These are phyloP conservation scores for Matsumyia berberina DNA, from an alignment of 2,888 invertebrate species.

Conservation along the genomic window DNA sequence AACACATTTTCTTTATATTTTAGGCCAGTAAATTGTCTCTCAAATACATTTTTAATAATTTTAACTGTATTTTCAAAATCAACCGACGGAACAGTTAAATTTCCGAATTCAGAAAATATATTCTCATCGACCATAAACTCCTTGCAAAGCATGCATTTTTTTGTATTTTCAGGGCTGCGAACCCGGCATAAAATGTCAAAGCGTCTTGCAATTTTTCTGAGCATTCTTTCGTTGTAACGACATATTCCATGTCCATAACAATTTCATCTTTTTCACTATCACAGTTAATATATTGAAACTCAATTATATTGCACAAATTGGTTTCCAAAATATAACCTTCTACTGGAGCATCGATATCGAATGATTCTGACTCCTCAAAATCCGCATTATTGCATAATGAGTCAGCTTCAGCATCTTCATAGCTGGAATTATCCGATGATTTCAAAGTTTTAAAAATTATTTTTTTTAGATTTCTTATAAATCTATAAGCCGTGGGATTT, in stretches of 20 bases:
- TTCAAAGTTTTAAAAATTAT: not conserved
- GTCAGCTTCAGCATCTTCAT: slow-evolving; percentile 10
- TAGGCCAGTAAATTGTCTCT: too few relatives aligned
- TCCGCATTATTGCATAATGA: not conserved
- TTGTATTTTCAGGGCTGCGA: too few relatives aligned
- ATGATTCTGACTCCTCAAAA: not conserved
- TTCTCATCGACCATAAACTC: too few relatives aligned
- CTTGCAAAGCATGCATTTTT: not conserved
- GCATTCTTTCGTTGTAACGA: not conserved
- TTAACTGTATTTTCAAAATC: too few relatives aligned
- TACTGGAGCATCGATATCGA: not conserved
- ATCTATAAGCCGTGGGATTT: not conserved
- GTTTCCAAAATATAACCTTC: not conserved
- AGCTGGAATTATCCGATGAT: not conserved
- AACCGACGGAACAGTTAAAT: too few relatives aligned
- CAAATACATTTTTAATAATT: too few relatives aligned
- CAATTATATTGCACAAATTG: not conserved
- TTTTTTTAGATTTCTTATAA: not conserved
- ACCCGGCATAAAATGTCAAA: not conserved
- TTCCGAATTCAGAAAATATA: too few relatives aligned
- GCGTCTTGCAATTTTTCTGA: not conserved
- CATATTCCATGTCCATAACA: not conserved
- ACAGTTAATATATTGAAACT: not conserved
- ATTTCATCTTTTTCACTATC: not conserved
- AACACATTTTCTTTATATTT: too few relatives aligned